Evolutionary conservation across 2,888 invertebrate species (phyloP), one percentile per base, ranked within the genome.

Genomic region (Cephus pygmeus): DNA sequence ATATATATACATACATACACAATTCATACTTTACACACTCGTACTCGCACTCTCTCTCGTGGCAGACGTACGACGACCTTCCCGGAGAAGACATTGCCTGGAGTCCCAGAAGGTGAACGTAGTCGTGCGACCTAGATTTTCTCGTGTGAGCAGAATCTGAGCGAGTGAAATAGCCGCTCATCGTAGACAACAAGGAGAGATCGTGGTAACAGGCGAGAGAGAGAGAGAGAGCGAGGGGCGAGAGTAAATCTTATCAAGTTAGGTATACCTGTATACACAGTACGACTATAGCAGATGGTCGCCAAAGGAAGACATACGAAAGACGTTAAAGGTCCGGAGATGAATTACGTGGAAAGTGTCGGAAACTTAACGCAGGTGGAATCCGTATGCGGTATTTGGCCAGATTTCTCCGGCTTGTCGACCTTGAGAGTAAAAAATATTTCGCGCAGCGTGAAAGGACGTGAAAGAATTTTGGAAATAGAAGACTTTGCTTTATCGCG

Each of bases 71-170:
- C 85, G 85, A 85, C 86, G 89, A 89, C 89, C 89, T 90, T 89
- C 88, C 87, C 80, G 80, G 31, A 84, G 83, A 86, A 89, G 89
- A 89, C 89, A 89, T 88, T 89, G 89, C 40, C 9, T 56, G 40
- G 86, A 83, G 82, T 81, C 84, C 81, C 73, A 82, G 87, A 88
- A 89, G 89, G 90, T 89, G 89, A 89, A 87, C 88, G 87, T 85
- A 87, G 87, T 87, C 89, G 89, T 88, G 89, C 88, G 90, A 88
- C 90, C 90, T 87, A 90, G 85, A 89, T 90, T 87, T 88, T 82
- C 85, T 78, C 80, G 79, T 78, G 79, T 81, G 82, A 81, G 80
- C 81, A 83, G 81, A 83, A 78, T 79, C 71, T 77, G 75, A 77
- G 78, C 77, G 69, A 71, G 75, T 73, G 69, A 77, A 79, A 34